Conservation (phyloP, 1,140 invertebrate species). For the Brachionus rotundiformis region DNA sequence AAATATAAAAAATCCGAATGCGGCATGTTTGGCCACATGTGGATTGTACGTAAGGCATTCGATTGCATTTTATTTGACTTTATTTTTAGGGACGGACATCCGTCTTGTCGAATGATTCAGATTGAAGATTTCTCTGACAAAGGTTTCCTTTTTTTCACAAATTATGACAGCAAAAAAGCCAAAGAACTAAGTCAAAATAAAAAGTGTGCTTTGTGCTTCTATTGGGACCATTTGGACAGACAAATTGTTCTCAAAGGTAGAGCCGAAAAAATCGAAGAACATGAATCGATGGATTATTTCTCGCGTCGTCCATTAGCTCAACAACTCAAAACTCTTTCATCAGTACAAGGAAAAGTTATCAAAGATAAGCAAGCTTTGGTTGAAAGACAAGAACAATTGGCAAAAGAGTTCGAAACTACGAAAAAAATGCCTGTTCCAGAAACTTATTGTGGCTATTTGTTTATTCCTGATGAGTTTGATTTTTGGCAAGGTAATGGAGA, state of each 20-base stretch:
- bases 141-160: conserved; percentile 32
- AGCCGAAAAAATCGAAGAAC: background rate
- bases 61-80: background rate
- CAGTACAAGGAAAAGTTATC: conserved; percentile 33
- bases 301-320: background rate
- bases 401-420: background rate
- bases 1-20: conserved; percentile 8
- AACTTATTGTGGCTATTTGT: background rate
- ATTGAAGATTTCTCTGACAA: background rate
- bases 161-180: conserved; percentile 38
- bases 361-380: conserved; percentile 36
- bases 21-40: conserved; percentile 26
- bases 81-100: background rate
- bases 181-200: background rate
- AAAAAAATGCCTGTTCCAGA: background rate
- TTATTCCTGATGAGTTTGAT: conserved; percentile 40
- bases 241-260: conserved; percentile 16
- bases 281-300: conserved; percentile 31
- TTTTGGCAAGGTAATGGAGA: conserved; percentile 44
- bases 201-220: conserved; percentile 5
- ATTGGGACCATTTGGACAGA: conserved; percentile 33
- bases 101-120: conserved; percentile 45
- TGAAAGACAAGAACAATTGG: background rate
- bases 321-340: background rate
- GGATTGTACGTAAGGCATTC: background rate